Base-by-base conservation (phyloP, 2,888 invertebrate species). In the Ophion ventricosus region DNA sequence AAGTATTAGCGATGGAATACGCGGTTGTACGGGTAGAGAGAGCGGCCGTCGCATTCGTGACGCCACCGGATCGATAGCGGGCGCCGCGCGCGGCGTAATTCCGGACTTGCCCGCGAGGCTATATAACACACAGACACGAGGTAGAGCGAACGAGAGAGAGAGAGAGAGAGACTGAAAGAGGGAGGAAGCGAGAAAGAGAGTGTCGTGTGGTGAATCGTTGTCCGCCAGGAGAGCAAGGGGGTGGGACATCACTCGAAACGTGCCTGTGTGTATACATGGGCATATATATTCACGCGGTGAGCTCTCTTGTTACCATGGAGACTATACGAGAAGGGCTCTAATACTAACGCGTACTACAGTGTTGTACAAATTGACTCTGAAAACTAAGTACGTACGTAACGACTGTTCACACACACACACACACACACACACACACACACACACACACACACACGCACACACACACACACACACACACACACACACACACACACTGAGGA, bases 41-140 rank as follows among this genome's bases (percentile, higher is more conserved):
- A 49, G 49, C 49, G 17, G 70, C 35, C 78, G 70, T 78, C 70
- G 70, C 78, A 35, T 77, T 61, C 70, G 70, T 54, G 70, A 78
- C 78, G 54, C 78, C 70, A 54, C 56, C 35, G 61, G 83, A 84
- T 84, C 83, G 83, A 84, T 84, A 84, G 83, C 67, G 76, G 77
- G 73, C 77, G 82, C 77, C 82, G 59, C 72, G 72, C 72, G 72
- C 77, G 83, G 57, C 75, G 80, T 74, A 61, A 75, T 57, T 80
- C 43, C 54, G 74, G 79, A 74, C 78, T 82, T 54, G 78, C 73
- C 35, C 78, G 69, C 57, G 73, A 72, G 63, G 26, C 72, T 67
- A 64, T 40, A 35, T 5, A 23, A 63, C 25, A 20, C 20, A 57
- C 4, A 40, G 0, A n/a, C 56, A n/a, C n/a, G 67, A 66, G 69